Evolutionary conservation across 2,888 invertebrate species (phyloP), one percentile per base, ranked within the genome.

Genomic region (Eudasyphora cyanicolor): DNA sequence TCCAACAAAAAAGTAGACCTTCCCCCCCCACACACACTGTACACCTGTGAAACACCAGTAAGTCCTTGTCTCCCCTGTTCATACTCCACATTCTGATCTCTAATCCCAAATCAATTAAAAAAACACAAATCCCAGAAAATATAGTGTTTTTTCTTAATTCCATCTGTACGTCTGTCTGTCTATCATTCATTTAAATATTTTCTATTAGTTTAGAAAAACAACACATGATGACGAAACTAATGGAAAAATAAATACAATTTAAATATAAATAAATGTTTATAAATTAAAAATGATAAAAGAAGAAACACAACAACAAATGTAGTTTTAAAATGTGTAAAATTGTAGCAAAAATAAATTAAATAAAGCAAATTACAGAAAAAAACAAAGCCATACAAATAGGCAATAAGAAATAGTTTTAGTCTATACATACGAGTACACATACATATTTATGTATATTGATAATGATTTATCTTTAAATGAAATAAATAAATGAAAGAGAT

Each of bases 321-420:
- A 60, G 60, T 60, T 29, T 60, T 60, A 57, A 57, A 57, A 21
- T 57, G 24, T 57, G 57, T 57, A 60, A 29, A 60, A 60, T 57
- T 27, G 45, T 24, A 3, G 27, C 27, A 29, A 24, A 60, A 32
- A 8, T 32, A 32, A 32, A 32, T 8, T 6, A 54, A 54, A 54
- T n/a, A 24, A 29, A 27, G 57, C 2, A 21, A 54, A 10, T 38
- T 45, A n/a, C n/a, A n/a, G n/a, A n/a, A n/a, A n/a, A n/a, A n/a
- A n/a, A n/a, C n/a, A n/a, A n/a, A n/a, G n/a, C n/a, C n/a, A 45
- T 3, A 14, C 29, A 5, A 1, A 8, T 21, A 57, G 60, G 32
- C 29, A 29, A 29, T 60, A 60, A 60, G 60, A 29, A 29, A 60
- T 60, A 60, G 60, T 60, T 60, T 60, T 60, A 60, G 60, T 60